A percentile compares a stretch with the other conserved stretches of the same genome.
Conservation (phyloP, 2,888 invertebrate species). For the Argynnis bischoffii region DNA sequence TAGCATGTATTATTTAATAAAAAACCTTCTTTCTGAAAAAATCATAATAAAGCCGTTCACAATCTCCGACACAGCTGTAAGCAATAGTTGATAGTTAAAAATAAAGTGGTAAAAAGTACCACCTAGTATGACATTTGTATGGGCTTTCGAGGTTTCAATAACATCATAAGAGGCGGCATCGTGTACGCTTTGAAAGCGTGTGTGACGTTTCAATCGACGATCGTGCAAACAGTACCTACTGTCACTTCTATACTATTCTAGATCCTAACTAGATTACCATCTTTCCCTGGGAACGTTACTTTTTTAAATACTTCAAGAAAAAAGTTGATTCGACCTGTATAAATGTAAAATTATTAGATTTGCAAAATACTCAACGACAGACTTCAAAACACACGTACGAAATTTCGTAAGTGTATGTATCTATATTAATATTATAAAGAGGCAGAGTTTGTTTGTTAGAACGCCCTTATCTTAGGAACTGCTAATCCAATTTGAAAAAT, state of each 20-base stretch:
- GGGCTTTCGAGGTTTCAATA: conserved; percentile 25
- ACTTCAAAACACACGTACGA: too few species aligned
- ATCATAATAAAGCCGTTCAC: not conserved
- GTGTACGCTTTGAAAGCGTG: conserved; percentile 10
- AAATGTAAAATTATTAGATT: not conserved
- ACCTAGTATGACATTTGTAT: conserved; percentile 35
- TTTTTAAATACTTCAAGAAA: not conserved
- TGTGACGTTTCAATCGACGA: conserved; percentile 33
- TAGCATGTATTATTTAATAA: too few species aligned
- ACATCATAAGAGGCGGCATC: conserved; percentile 34
- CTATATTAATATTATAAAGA: too few species aligned
- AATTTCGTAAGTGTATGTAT: too few species aligned
- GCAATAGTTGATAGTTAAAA: conserved; percentile 18
- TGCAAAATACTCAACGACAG: not conserved
- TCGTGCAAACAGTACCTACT: conserved; percentile 9
- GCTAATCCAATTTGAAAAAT: too few species aligned
- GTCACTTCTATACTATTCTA: conserved; percentile 8
- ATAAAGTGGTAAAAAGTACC: conserved; percentile 25
- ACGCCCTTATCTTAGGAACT: too few species aligned
- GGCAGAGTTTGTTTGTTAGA: too few species aligned
- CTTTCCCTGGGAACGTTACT: conserved; percentile 14
- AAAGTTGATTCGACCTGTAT: not conserved
- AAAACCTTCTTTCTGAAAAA: too few species aligned
- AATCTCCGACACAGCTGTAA: not conserved
- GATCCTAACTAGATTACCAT: conserved; percentile 9